These are phyloP conservation scores for Chouioia cunea DNA, from an alignment of 2,888 invertebrate species.

Conservation along the genomic window DNA sequence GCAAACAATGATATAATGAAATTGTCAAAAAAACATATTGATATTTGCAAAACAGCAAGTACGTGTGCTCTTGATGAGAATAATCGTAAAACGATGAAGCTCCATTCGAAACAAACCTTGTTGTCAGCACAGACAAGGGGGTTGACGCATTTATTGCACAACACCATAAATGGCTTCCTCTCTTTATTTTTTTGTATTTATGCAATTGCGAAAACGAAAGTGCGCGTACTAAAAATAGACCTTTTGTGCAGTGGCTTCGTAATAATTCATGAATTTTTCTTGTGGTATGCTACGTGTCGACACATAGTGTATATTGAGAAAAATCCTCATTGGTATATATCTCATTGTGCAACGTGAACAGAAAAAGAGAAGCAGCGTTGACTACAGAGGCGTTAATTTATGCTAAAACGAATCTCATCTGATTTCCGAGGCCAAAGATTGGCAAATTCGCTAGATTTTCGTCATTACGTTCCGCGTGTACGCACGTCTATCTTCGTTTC, in stretches of 20 bases:
- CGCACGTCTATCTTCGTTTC: no score
- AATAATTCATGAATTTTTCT: constrained; percentile 31
- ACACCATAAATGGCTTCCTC: not conserved
- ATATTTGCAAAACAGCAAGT: no score
- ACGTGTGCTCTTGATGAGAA: no score
- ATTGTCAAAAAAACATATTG: no score
- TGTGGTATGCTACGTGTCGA: not conserved
- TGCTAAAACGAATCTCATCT: constrained; percentile 32
- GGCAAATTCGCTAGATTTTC: constrained; percentile 10
- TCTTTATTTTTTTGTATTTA: not conserved
- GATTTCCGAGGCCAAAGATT: constrained; percentile 25
- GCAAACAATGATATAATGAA: no score
- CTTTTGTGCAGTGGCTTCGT: not conserved
- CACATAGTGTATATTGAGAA: no score
- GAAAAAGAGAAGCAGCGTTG: not conserved
- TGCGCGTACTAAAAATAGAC: constrained; percentile 20
- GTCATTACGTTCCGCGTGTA: no score
- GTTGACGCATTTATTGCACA: constrained; percentile 16
- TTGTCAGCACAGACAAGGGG: not conserved
- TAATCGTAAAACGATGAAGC: no score
- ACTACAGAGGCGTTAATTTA: constrained; percentile 30
- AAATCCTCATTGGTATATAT: no score
- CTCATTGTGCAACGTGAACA: no score
- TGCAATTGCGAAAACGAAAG: constrained; percentile 20
- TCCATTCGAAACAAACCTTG: no score